Evolutionary conservation across 2,797 vertebrate genomes (phyloP), one percentile per base, ranked within the genome.

Genomic region (Uromys caudimaculatus): DNA sequence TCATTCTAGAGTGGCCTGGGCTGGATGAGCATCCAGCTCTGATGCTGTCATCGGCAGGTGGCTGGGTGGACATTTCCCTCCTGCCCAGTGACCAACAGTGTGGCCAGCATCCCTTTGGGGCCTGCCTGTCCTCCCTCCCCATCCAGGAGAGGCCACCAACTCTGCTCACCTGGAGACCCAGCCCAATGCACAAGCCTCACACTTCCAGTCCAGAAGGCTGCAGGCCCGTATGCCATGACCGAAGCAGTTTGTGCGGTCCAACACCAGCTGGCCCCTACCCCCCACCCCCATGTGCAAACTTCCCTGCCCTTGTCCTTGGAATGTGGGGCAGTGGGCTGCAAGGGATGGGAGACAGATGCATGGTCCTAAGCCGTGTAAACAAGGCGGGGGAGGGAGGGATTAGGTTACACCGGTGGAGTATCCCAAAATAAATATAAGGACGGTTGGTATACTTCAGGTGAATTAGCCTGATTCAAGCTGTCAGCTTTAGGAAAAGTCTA

Each of bases 381-480:
- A 98, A 98, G 98, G 98, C 96, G 75, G 79, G 95, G 98, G 98
- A 98, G 98, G 98, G 98, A 78, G 89, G 97, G 98, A 97, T 99
- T 97, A 97, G 97, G 98, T 99, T 99, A 98, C 98, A n/a, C 97
- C 95, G 93, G 97, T 97, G 92, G 98, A 98, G 98, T 95, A 97
- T 97, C 95, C 95, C 98, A 98, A 98, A 98, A 98, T 99, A 99
- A 99, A 99, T 99, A 99, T 96, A 94, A 97, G 95, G 98, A 97
- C 58, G 98, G 96, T 98, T 99, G 99, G 98, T 98, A 96, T 98
- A 96, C 98, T 97, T 99, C 98, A 98, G 98, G 97, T 98, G 97
- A 98, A 98, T 98, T 98, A 98, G 98, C 97, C 95, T 99, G 98
- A 99, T 99, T 99, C 98, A 85, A 98, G 98, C 97, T 98, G 99